These are phyloP conservation scores for Intellagama lesueurii DNA, from an alignment of 2,797 vertebrate genomes.

Conservation along the genomic window DNA sequence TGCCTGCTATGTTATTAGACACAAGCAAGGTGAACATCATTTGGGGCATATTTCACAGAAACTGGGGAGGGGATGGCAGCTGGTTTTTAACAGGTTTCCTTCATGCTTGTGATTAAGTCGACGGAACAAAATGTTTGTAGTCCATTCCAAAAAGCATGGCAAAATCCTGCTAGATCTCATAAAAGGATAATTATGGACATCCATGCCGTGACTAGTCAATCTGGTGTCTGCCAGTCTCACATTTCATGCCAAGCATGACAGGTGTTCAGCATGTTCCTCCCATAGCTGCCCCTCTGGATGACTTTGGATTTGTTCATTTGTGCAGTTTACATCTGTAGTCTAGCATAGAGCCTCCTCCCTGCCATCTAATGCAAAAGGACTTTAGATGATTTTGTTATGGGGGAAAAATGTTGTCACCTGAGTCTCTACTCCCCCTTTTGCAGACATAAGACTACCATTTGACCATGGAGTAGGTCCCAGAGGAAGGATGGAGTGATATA, in stretches of 20 bases:
- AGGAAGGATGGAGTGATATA: neutral
- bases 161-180: neutral
- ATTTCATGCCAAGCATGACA: neutral
- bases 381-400: neutral
- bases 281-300: neutral
- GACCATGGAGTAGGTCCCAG: neutral
- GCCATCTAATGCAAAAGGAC: neutral
- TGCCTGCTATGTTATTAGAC: neutral
- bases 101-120: rapidly evolving
- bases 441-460: neutral
- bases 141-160: neutral
- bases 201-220: rapidly evolving
- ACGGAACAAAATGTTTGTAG: neutral
- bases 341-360: neutral
- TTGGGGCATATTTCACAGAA: neutral
- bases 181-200: rapidly evolving
- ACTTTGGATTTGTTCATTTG: neutral
- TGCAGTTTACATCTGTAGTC: neutral
- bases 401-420: neutral
- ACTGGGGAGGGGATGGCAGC: neutral
- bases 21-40: neutral
- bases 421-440: neutral
- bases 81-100: neutral
- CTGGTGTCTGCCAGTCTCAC: neutral
- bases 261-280: neutral